Conservation (phyloP, 2,888 invertebrate genomes). For the Drosophila mercatorum region DNA sequence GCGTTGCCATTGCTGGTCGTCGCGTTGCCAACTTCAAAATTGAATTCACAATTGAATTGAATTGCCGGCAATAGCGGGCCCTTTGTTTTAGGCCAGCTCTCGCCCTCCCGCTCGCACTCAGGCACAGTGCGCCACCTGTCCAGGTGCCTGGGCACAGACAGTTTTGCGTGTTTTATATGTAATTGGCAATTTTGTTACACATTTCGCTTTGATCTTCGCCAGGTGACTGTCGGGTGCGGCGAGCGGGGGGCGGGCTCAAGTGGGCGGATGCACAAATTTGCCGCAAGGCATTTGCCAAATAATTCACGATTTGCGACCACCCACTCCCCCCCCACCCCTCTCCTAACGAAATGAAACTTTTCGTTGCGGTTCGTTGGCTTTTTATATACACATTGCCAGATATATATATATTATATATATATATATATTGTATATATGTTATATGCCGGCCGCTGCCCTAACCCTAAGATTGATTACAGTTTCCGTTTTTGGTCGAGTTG, state of each 20-base stretch:
- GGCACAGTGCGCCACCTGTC: constrained; percentile 3
- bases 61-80: constrained; percentile 56
- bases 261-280: constrained; percentile 66
- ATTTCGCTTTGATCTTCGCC: constrained; percentile 75
- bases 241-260: constrained; percentile 16
- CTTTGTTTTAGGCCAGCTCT: constrained; percentile 61
- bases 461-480: constrained; percentile 54
- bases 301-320: constrained; percentile 49
- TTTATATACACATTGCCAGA: constrained; percentile 6
- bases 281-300: constrained; percentile 66
- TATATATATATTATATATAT: constrained; percentile 7
- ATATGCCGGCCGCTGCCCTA: neutral
- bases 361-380: constrained; percentile 52
- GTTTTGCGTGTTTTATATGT: constrained; percentile 69
- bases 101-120: neutral
- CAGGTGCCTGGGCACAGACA: constrained; percentile 49
- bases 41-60: constrained; percentile 79
- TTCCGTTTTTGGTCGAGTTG: constrained; percentile 36
- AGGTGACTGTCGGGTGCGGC: constrained; percentile 15
- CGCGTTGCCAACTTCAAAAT: constrained; percentile 73
- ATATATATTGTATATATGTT: neutral
- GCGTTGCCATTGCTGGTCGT: constrained; percentile 25
- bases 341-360: constrained; percentile 48
- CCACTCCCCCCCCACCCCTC: neutral
- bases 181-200: constrained; percentile 80